These are phyloP conservation scores for Drosophila tani DNA, from an alignment of 1,140 invertebrate species.

Conservation along the genomic window DNA sequence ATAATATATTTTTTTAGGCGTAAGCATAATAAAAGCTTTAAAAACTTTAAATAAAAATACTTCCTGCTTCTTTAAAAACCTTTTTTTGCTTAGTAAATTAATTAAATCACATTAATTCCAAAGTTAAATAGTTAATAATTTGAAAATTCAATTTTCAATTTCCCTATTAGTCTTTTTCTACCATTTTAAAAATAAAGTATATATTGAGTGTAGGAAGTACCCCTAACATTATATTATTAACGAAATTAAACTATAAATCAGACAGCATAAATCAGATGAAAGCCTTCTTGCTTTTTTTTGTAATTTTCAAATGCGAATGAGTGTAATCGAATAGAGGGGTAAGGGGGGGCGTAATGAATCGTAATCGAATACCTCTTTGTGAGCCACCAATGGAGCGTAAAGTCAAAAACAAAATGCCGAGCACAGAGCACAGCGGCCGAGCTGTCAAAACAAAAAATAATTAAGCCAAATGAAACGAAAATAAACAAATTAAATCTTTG, in stretches of 20 bases:
- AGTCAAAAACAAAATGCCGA: constrained; percentile 32
- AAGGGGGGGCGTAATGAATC: constrained; percentile 10
- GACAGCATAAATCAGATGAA: constrained; percentile 7
- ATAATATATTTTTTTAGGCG: background rate
- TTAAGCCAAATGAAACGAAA: constrained; percentile 33
- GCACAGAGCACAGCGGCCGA: constrained; percentile 8
- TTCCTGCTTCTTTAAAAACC: too few relatives aligned
- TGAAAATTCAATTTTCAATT: background rate
- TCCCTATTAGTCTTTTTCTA: too few relatives aligned
- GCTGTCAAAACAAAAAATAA: constrained; percentile 57
- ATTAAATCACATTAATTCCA: too few relatives aligned
- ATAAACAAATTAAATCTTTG: constrained; percentile 42
- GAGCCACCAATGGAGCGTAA: constrained; percentile 53
- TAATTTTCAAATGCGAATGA: background rate
- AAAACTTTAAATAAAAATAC: too few relatives aligned
- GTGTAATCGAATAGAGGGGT: constrained; percentile 12
- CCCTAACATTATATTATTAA: too few relatives aligned
- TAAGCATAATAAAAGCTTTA: background rate
- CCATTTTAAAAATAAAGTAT: too few relatives aligned
- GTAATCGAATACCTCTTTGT: constrained; percentile 31
- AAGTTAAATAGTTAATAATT: background rate
- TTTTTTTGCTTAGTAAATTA: too few relatives aligned
- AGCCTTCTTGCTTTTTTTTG: background rate
- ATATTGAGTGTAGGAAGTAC: too few relatives aligned
- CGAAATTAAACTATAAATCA: background rate